Percentiles rank a stretch among this genome's conserved stretches.
These are phyloP conservation scores for Pseudomyrmex flavicornis DNA, from an alignment of 1,140 invertebrate genomes.

Conservation along the genomic window DNA sequence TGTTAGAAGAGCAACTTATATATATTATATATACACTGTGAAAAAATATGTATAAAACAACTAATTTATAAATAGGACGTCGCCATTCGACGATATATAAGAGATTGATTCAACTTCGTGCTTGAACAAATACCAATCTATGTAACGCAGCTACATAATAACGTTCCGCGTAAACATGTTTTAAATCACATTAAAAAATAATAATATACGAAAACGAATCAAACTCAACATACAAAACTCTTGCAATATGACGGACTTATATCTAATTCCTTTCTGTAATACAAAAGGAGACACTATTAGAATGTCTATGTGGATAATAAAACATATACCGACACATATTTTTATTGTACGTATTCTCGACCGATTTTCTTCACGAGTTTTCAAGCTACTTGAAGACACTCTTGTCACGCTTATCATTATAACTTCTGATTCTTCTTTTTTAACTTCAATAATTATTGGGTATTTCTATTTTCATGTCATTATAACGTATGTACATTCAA, in stretches of 20 bases:
- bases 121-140: slow-evolving; percentile 32
- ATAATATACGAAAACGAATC: slow-evolving; percentile 53
- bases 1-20: slow-evolving; percentile 31
- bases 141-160: not conserved
- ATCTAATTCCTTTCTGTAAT: slow-evolving; percentile 45
- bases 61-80: slow-evolving; percentile 24
- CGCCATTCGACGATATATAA: not conserved
- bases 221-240: slow-evolving; percentile 46
- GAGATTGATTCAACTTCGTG: not conserved
- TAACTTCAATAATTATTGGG: slow-evolving; percentile 71
- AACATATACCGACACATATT: slow-evolving; percentile 65
- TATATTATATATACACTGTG: too few relatives aligned
- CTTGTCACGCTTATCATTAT: slow-evolving; percentile 43
- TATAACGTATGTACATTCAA: slow-evolving; percentile 60
- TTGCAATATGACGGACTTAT: slow-evolving; percentile 44
- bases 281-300: slow-evolving; percentile 58
- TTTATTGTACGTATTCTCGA: slow-evolving; percentile 48
- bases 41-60: not conserved
- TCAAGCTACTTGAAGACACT: slow-evolving; percentile 54
- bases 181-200: slow-evolving; percentile 44
- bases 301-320: slow-evolving; percentile 62
- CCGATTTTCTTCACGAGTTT: slow-evolving; percentile 47
- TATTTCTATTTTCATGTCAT: slow-evolving; percentile 43
- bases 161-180: not conserved
- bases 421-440: slow-evolving; percentile 58